Evolutionary conservation across 2,888 invertebrate species (phyloP).

Genomic region (Drosophila barbarae): DNA sequence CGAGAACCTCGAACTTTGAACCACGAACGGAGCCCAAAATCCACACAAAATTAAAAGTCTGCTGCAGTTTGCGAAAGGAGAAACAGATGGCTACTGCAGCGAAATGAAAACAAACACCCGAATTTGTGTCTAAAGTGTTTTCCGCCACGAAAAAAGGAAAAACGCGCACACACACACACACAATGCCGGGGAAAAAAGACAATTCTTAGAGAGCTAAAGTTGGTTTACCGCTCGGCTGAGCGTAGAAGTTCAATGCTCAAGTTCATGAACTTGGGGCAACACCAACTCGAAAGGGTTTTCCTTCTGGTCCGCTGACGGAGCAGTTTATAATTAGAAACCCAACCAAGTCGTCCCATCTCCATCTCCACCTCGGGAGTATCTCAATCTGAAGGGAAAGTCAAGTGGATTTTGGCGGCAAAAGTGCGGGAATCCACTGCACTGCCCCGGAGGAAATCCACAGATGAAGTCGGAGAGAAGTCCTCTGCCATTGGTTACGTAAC

Average conservation of each 20-base stretch:
- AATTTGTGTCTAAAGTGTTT: slow-evolving; percentile 52
- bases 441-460: slow-evolving; percentile 7
- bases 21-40: slow-evolving; percentile 56
- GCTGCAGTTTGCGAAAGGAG: slow-evolving; percentile 53
- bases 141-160: slow-evolving; percentile 15
- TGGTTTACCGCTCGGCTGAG: slow-evolving; percentile 58
- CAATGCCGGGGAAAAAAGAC: slow-evolving; percentile 39
- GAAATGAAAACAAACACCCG: slow-evolving; percentile 64
- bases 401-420: slow-evolving; percentile 69
- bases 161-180: neutral
- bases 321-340: slow-evolving; percentile 71
- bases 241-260: slow-evolving; percentile 71
- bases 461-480: slow-evolving; percentile 26
- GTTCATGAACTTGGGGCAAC: slow-evolving; percentile 73
- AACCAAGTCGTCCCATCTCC: slow-evolving; percentile 47
- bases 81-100: slow-evolving; percentile 67
- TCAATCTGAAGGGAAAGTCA: slow-evolving; percentile 57
- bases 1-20: slow-evolving; percentile 16
- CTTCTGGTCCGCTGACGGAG: slow-evolving; percentile 60
- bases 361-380: slow-evolving; percentile 55
- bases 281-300: slow-evolving; percentile 58
- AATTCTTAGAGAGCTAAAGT: slow-evolving; percentile 49
- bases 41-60: slow-evolving; percentile 69
- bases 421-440: slow-evolving; percentile 39
- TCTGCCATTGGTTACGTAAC: slow-evolving; percentile 51